These are phyloP conservation scores for Drosophila emarginata DNA, from an alignment of 2,888 invertebrate genomes.

Conservation along the genomic window DNA sequence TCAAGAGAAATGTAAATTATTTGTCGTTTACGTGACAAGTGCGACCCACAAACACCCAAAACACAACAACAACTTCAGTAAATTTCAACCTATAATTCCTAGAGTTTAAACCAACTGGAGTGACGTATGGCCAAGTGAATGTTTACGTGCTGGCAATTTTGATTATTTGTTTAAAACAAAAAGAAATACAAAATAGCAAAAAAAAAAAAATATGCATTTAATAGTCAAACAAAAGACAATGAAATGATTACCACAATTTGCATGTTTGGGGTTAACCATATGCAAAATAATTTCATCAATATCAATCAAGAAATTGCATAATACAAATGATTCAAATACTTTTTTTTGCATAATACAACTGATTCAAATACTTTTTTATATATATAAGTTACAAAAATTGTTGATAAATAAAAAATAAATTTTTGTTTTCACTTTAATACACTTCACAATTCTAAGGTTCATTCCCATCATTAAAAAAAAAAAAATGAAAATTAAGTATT, in stretches of 20 bases:
- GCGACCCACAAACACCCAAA: constrained; percentile 53
- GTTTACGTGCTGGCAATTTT: constrained; percentile 55
- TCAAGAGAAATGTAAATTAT: constrained; percentile 51
- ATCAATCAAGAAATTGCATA: constrained; percentile 47
- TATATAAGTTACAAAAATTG: background rate
- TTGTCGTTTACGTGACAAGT: constrained; percentile 43
- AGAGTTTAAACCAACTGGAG: constrained; percentile 9
- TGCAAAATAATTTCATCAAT: constrained; percentile 33
- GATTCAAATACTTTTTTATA: background rate
- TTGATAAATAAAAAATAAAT: background rate
- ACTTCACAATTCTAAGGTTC: constrained; percentile 16
- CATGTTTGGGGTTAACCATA: constrained; percentile 40
- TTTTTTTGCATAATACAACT: background rate
- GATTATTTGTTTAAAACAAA: constrained; percentile 23
- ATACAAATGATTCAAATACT: constrained; percentile 1
- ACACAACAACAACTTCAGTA: constrained; percentile 14
- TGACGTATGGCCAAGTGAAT: constrained; percentile 35
- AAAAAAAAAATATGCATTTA: constrained; percentile 18
- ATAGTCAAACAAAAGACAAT: constrained; percentile 20
- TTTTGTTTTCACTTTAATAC: background rate
- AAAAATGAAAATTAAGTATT: constrained; percentile 23
- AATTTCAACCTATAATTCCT: constrained; percentile 34
- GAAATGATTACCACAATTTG: constrained; percentile 47
- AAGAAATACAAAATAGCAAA: constrained; percentile 35
- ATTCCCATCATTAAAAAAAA: constrained; percentile 28